Percentiles rank a stretch among this genome's conserved stretches.
Evolutionary conservation across 35 echinoderm and acorn worm species (phyloP).

Genomic region (Apostichopus parvimensis): DNA sequence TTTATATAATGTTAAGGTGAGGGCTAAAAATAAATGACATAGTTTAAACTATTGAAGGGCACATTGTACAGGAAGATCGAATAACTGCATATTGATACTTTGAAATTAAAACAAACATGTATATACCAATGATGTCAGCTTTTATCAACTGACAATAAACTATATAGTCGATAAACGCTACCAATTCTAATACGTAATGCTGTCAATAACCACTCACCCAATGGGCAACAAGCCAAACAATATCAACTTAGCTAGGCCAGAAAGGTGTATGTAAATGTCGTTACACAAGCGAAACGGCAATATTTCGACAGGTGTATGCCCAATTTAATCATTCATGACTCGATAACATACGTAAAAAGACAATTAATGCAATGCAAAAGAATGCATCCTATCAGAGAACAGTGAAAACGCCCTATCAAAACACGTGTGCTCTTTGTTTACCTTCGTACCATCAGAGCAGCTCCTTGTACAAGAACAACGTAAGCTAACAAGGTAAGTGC

Average conservation of each 20-base stretch:
- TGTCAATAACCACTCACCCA: neutral
- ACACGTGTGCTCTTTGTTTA: conserved; percentile 50
- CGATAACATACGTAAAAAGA: neutral
- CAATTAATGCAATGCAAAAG: conserved; percentile 10
- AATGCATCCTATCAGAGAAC: conserved; percentile 7
- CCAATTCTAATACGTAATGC: neutral
- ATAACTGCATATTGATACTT: too few species aligned
- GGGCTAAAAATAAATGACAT: too few species aligned
- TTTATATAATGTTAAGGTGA: too few species aligned
- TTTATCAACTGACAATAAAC: too few species aligned
- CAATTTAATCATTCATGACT: neutral
- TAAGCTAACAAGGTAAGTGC: conserved; percentile 22
- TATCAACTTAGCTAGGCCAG: neutral
- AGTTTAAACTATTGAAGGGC: too few species aligned
- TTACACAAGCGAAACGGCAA: neutral
- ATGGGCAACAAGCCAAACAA: neutral
- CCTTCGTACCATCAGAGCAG: conserved; percentile 8
- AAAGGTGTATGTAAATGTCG: conserved; percentile 11
- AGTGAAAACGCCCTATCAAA: conserved; percentile 44
- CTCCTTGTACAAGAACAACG: neutral
- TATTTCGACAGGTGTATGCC: neutral
- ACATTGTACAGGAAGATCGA: too few species aligned
- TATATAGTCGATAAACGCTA: too few species aligned
- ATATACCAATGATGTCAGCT: too few species aligned
- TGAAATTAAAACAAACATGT: too few species aligned